A percentile compares a stretch with the other conserved stretches of the same genome.
Evolutionary conservation across 1,140 invertebrate species (phyloP).

Genomic region (Eurosta solidaginis): DNA sequence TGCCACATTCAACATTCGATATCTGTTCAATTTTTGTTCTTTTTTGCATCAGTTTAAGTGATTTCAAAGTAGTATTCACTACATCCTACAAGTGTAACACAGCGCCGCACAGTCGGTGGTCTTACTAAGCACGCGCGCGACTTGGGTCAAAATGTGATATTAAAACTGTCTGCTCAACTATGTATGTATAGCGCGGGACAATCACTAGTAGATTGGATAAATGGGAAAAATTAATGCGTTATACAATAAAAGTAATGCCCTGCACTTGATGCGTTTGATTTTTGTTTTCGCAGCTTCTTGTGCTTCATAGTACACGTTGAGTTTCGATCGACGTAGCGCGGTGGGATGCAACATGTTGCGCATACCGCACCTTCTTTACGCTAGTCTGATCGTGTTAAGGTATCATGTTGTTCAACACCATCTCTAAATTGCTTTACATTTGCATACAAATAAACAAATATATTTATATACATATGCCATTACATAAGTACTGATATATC

Average conservation of each 20-base stretch:
- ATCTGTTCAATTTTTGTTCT: not conserved
- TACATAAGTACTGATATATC: not conserved
- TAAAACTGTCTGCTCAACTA: no score
- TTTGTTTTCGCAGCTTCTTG: not conserved
- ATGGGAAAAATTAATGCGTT: conserved; percentile 11
- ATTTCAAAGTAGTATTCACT: not conserved
- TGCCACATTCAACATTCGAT: no score
- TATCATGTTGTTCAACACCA: conserved; percentile 33
- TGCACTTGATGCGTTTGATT: conserved; percentile 13
- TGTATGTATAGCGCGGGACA: no score
- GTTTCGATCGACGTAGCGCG: not conserved
- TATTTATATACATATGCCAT: no score
- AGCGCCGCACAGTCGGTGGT: not conserved
- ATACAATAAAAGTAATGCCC: not conserved
- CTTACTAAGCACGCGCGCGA: not conserved
- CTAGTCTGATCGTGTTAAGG: conserved; percentile 14
- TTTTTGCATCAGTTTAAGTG: not conserved
- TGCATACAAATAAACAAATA: conserved; percentile 16
- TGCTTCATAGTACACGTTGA: not conserved
- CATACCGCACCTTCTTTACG: conserved; percentile 20
- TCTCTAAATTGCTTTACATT: conserved; percentile 27
- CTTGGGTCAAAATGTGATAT: not conserved
- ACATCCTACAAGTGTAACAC: no score
- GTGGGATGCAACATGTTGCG: not conserved
- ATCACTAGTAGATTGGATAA: no score